Conservation (phyloP, 2,888 invertebrate species). For the Tetanocera ferruginea region DNA sequence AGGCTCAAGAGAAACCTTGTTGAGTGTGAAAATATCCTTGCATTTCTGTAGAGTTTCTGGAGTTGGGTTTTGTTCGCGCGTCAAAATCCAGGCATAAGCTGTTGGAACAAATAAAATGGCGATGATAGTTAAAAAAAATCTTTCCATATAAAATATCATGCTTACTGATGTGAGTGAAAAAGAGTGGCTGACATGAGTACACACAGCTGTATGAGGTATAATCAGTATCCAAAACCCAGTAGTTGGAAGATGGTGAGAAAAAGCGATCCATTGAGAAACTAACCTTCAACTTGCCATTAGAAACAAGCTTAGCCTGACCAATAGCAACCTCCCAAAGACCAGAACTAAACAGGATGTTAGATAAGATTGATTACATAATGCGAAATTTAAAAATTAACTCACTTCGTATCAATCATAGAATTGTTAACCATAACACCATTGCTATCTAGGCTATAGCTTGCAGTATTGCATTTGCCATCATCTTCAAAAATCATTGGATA, state of each 20-base stretch:
- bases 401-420: constrained; percentile 50
- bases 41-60: too few species aligned
- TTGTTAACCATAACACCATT: constrained; percentile 71
- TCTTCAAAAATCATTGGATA: constrained; percentile 80
- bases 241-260: constrained; percentile 53
- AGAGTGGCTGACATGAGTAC: constrained; percentile 71
- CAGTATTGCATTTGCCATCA: constrained; percentile 79
- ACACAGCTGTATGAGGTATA: constrained; percentile 73
- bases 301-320: constrained; percentile 44
- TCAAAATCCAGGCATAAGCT: too few species aligned
- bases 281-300: constrained; percentile 46
- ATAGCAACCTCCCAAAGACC: constrained; percentile 26
- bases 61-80: too few species aligned
- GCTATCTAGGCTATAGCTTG: constrained; percentile 72
- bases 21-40: too few species aligned
- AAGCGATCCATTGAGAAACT: constrained; percentile 44
- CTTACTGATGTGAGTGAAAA: too few species aligned
- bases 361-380: too few species aligned
- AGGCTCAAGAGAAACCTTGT: too few species aligned
- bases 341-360: too few species aligned
- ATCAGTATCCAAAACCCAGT: constrained; percentile 75
- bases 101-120: too few species aligned
- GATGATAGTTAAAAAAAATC: too few species aligned
- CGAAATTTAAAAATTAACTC: too few species aligned
- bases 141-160: too few species aligned